Base-by-base conservation (phyloP, 1,140 invertebrate species). In the Mylabris phalerata region DNA sequence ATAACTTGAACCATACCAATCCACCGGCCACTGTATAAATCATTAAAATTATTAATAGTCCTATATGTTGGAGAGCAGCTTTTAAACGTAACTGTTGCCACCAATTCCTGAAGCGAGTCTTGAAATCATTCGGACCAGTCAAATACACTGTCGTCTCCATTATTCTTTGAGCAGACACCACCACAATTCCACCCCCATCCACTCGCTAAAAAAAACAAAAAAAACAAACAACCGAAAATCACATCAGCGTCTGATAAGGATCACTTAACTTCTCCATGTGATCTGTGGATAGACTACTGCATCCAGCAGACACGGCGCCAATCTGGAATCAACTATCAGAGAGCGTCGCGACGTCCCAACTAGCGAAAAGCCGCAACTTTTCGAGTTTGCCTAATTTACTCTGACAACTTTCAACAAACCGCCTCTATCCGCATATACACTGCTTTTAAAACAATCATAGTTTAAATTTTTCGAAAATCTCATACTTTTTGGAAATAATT, bases 11-110 rank as follows among this genome's bases (percentile, higher is more conserved):
- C 10, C 81, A 83, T 77, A 89, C 88, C 80, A 87, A 72, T 65
- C 87, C 88, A 55, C 88, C 88, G 44, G 84, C 79, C 27, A 79
- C 81, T 1, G 86, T 89, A 64, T 89, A 90, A 27, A 85, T 70
- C 78, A 86, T 87, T 9, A 90, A 75, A 0, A 84, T 81, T 11
- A 87, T 75, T 54, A 89, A 76, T 44, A 90, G 72, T 13, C 86
- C 86, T 13, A 86, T 73, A 62, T 88, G 87, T 52, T 85, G 82
- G 40, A 85, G 67, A 7, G 82, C 80, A 11, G 80, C 77, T 70
- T 85, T 83, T 2, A 83, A 73, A 61, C 78, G 71, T 38, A 79
- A 73, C 24, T 70, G 69, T 25, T 74, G 73, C 79, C 79, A 81
- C 69, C 68, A 73, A 57, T 64, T 66, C 59, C 63, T 63, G 26